Base-by-base conservation (phyloP, 2,113 vertebrate genomes). In the Chaetorhynchus papuensis region DNA sequence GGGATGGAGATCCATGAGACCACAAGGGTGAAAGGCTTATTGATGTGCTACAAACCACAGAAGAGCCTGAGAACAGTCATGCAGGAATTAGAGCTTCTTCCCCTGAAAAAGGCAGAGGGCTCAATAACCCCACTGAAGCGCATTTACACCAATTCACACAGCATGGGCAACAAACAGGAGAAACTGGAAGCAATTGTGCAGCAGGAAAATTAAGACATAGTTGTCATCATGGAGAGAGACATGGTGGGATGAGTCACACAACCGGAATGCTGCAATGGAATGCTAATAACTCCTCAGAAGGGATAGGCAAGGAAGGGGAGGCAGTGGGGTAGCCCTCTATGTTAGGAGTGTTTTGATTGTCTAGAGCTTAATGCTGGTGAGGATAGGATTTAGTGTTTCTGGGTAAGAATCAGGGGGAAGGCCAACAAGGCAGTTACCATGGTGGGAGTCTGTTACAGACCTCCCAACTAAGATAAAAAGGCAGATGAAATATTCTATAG, bases 321-420 rank as follows among this genome's bases (percentile, higher is more conserved):
- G 27, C 0, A 0, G 23, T 53, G 24, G 13, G 13, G 7, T 31
- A 68, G 23, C 28, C 19, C 19, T 24, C 19, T 50, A 0, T 10
- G 16, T 45, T 19, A 53, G 52, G 23, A 52, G 5, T 26, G 11
- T 60, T 75, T 53, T 26, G 5, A 6, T 13, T 37, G 10, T 52
- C 17, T 10, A 27, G n/a, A 68, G 41, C 7, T 30, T 47, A 61
- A 31, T 54, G 39, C 19, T 47, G n/a, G 28, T 60, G 21, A 60
- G 24, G 54, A 59, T 2, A 30, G 13, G 7, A 24, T 22, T 68
- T 30, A 61, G 21, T 54, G n/a, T 19, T 76, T 42, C 13, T 56
- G 22, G 47, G n/a, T 37, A 4, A 42, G 63, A 76, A 54, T 23
- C 6, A 39, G 8, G 30, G n/a, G 17, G 14, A 76, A 69, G 41